Conservation (phyloP, 1,140 invertebrate species). For the Elysia chlorotica region DNA sequence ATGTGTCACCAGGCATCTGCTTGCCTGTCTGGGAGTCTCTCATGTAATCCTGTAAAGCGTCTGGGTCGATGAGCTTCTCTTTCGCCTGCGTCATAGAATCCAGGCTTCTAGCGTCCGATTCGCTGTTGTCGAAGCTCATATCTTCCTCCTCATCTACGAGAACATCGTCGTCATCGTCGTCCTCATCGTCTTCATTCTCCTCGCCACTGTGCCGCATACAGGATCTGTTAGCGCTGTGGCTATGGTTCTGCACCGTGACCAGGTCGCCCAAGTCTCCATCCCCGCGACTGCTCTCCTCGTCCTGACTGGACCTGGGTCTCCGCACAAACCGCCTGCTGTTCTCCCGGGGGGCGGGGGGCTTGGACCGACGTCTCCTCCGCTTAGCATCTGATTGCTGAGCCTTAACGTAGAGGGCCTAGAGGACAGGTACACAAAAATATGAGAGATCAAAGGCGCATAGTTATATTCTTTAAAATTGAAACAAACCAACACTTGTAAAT, state of each 20-base stretch:
- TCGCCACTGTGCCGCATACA: slow-evolving; percentile 6
- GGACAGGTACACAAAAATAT: too few relatives aligned
- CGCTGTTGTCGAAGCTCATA: slow-evolving; percentile 13
- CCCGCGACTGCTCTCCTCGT: too few relatives aligned
- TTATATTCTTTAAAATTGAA: too few relatives aligned
- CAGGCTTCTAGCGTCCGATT: background rate
- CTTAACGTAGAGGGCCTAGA: slow-evolving; percentile 10
- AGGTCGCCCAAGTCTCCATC: too few relatives aligned
- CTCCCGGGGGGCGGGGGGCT: background rate
- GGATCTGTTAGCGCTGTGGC: background rate
- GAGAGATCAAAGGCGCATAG: too few relatives aligned
- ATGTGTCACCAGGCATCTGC: too few relatives aligned
- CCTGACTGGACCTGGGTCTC: slow-evolving; percentile 1
- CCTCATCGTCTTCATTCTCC: slow-evolving; percentile 15
- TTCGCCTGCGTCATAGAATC: slow-evolving; percentile 12
- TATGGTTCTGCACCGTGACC: background rate
- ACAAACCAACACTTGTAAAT: too few relatives aligned
- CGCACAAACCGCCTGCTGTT: background rate
- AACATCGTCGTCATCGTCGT: slow-evolving; percentile 16
- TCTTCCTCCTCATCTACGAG: slow-evolving; percentile 19
- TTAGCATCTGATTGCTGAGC: background rate
- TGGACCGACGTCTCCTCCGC: background rate
- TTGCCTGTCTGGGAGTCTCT: background rate
- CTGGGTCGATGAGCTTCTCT: too few relatives aligned
- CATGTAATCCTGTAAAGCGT: background rate